phyloP scores from a whole-genome alignment of 2,113 vertebrate species.

The Fregata magnificens region DNA sequence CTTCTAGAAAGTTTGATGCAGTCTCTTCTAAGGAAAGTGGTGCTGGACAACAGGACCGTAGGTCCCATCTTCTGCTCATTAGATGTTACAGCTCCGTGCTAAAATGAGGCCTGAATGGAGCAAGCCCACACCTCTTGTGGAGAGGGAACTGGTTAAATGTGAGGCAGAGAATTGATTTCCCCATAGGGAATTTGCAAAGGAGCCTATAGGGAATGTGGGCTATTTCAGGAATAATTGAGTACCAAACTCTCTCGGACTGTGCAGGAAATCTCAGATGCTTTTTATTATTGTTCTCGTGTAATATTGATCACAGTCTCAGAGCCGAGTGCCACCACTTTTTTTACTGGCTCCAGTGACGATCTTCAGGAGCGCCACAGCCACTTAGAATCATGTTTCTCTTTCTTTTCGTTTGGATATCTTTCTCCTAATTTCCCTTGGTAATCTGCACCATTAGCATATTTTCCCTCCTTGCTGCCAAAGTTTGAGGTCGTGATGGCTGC shows the following conservation, averaged over 20 bases:
- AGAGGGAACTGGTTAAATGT: not conserved
- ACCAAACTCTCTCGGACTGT: not conserved
- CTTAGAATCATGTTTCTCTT: not conserved
- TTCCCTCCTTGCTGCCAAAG: not conserved
- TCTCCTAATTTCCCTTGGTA: not conserved
- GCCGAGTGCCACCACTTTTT: not conserved
- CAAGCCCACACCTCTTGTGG: not conserved
- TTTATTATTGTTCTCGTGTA: not conserved
- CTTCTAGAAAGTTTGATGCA: not conserved
- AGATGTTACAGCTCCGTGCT: not conserved
- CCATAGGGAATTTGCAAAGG: not conserved
- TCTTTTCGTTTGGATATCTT: not conserved
- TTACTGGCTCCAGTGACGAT: not conserved
- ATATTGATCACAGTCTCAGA: not conserved
- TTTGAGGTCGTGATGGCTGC: not conserved
- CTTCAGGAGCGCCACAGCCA: fast-evolving
- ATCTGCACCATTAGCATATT: not conserved
- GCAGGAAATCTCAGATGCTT: not conserved
- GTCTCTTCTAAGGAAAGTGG: not conserved
- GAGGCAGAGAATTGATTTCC: not conserved
- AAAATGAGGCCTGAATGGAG: not conserved
- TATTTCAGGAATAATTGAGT: not conserved
- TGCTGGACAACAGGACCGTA: not conserved
- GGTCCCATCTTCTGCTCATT: not conserved
- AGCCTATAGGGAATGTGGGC: not conserved